Percentiles rank a stretch among this genome's conserved stretches.
Evolutionary conservation across 2,888 invertebrate genomes (phyloP).

Genomic region (Automeris io): DNA sequence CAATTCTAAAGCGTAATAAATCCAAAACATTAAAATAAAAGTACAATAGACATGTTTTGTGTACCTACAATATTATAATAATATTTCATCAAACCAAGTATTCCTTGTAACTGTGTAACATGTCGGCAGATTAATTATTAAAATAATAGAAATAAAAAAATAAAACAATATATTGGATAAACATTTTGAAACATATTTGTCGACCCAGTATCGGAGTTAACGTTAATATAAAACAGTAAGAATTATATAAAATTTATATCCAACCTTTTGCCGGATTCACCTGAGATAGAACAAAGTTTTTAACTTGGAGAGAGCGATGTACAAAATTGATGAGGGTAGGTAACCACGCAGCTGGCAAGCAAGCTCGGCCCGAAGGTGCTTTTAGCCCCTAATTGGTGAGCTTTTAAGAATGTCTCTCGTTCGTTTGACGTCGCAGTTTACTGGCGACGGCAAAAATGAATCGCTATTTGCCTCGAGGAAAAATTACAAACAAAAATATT

Average conservation of each 20-base stretch:
- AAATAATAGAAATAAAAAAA: no score
- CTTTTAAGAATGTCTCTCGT: constrained; percentile 75
- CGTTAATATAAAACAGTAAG: no score
- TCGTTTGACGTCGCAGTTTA: constrained; percentile 61
- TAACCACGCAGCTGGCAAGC: constrained; percentile 57
- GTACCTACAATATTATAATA: no score
- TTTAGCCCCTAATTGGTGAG: constrained; percentile 76
- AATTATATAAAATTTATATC: constrained; percentile 15
- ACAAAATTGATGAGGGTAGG: constrained; percentile 73
- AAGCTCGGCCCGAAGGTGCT: constrained; percentile 69
- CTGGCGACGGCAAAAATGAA: constrained; percentile 38
- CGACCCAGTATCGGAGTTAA: no score
- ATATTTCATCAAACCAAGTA: no score
- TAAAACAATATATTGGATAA: no score
- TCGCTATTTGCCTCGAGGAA: constrained; percentile 13
- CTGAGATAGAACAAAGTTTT: constrained; percentile 39
- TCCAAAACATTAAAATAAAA: no score
- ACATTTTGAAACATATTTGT: no score
- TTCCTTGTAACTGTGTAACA: no score
- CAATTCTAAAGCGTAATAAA: no score
- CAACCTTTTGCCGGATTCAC: constrained; percentile 20
- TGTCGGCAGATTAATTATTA: no score
- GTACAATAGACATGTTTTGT: no score
- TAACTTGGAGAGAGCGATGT: constrained; percentile 58
- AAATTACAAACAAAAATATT: constrained; percentile 16